Base-by-base conservation (phyloP, 2,888 invertebrate species). In the Rotaria macrura region DNA sequence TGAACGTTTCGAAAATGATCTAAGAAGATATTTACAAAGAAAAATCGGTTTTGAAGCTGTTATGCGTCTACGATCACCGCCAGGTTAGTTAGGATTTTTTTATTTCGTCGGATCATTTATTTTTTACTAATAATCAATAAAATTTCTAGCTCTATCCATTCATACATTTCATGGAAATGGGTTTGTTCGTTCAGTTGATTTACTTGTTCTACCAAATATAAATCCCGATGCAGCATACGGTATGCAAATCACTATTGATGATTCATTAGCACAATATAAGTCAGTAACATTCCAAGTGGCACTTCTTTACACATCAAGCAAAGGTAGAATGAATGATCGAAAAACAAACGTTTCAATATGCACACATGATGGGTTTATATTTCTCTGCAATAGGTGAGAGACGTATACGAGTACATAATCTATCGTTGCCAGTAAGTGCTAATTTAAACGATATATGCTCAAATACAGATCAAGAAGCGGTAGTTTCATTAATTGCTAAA, bases 121-220 rank as follows among this genome's bases (percentile, higher is more conserved):
- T 25, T 20, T 84, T 20, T 74, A 54, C n/a, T 85, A 43, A 25
- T 85, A n/a, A n/a, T n/a, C n/a, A 85, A 87, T 87, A 40, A 40
- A 40, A 85, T 98, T 29, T 92, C 40, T 79, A 79, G 79, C 79
- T 20, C 25, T 99, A 86, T 93, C 95, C 47, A 95, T 99, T 89
- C 97, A 98, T 92, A 96, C 97, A 89, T 99, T 99, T 94, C 97
- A 98, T 92, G 99, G 99, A 72, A 98, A 98, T 92, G 97, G 97
- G 93, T 99, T 99, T 92, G 98, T 99, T 84, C 93, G 99, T 7
- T 97, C 98, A 0, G 97, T 97, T 7, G 98, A 99, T 92, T 92
- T 99, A 85, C 92, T 99, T 86, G 96, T 96, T 23, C 92, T 99
- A 88, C 97, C 99, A 65, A 98, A 98, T 92, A 94, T 97, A 87